A percentile compares a stretch with the other conserved stretches of the same genome.
Evolutionary conservation across 2,113 vertebrate genomes (phyloP).

Genomic region (Indicator indicator): DNA sequence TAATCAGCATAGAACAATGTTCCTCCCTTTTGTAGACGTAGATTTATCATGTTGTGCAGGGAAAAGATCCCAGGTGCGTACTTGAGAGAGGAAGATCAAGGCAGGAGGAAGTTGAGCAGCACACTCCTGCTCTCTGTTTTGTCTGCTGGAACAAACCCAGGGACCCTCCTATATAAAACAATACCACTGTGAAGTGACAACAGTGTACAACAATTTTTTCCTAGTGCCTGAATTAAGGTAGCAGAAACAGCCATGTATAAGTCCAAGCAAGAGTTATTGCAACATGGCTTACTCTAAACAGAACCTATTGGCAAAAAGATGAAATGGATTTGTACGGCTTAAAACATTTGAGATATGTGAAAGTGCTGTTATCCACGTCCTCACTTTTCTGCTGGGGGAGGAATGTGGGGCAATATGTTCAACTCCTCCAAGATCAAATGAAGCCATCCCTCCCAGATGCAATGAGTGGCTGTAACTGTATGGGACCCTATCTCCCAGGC

Average conservation of each 20-base stretch:
- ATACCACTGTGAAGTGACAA: background rate
- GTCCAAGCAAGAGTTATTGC: background rate
- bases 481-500: background rate
- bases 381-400: background rate
- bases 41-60: background rate
- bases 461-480: background rate
- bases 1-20: background rate
- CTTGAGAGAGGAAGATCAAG: background rate
- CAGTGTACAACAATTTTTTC: background rate
- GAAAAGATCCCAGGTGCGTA: background rate
- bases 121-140: background rate
- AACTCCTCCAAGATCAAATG: accelerated
- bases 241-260: background rate
- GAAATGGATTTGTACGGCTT: background rate
- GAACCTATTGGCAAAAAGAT: background rate
- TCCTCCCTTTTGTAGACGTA: background rate
- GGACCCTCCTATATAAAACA: background rate
- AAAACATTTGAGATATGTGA: background rate
- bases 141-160: background rate
- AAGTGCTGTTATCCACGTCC: too few relatives aligned
- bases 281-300: background rate
- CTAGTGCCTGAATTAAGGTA: background rate
- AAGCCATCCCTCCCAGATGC: background rate
- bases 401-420: background rate
- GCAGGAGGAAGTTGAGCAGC: background rate